These are phyloP conservation scores for Agapornis roseicollis DNA, from an alignment of 2,113 vertebrate genomes.

Conservation along the genomic window DNA sequence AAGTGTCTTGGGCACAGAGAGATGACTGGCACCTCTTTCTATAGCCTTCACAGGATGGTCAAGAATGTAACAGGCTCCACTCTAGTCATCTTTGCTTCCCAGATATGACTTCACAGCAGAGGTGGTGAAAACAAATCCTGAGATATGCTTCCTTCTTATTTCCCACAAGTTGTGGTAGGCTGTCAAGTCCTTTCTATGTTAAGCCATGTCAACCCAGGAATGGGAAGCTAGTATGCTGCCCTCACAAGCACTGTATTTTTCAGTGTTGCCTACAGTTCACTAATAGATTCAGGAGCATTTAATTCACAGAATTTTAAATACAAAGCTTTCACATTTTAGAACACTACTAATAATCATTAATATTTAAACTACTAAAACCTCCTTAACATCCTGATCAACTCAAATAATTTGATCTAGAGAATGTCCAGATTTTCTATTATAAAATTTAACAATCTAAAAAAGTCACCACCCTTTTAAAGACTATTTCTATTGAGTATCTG, in stretches of 20 bases:
- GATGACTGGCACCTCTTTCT: not conserved
- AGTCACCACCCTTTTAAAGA: not conserved
- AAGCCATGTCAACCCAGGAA: not conserved
- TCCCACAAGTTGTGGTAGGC: not conserved
- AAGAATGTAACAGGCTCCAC: not conserved
- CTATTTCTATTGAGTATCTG: not conserved
- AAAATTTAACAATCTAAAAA: not conserved
- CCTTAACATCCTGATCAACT: not conserved
- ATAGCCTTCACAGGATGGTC: not conserved
- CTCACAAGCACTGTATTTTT: not conserved
- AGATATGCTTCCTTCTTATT: not conserved
- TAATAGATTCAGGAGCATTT: not conserved
- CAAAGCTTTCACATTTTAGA: not conserved
- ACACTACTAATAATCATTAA: not conserved
- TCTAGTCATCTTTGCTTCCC: not conserved
- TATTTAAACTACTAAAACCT: not conserved
- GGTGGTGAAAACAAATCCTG: not conserved
- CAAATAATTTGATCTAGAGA: not conserved
- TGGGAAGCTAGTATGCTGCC: not conserved
- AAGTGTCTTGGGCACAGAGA: not conserved
- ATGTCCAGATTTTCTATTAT: not conserved
- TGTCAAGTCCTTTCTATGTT: not conserved
- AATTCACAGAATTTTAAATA: not conserved
- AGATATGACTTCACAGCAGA: not conserved
- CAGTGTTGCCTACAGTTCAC: not conserved